Conservation (phyloP, 2,888 invertebrate species). For the Agapetus fuscipes region DNA sequence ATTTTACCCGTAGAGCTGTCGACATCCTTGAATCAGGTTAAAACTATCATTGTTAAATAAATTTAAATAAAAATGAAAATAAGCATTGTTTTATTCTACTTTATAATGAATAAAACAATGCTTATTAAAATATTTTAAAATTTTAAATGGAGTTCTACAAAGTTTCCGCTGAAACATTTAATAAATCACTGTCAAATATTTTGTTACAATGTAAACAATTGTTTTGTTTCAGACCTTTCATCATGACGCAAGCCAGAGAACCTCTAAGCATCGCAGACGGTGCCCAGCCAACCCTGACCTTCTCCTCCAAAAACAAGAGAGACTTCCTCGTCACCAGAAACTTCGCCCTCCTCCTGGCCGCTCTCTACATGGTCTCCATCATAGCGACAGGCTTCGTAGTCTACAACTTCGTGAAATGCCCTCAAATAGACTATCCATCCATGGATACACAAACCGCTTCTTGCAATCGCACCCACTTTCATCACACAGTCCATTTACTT, state of each 20-base stretch:
- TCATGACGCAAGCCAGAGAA: constrained; percentile 41
- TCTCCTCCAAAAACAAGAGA: constrained; percentile 49
- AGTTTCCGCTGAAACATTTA: too few species aligned
- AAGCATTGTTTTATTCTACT: too few species aligned
- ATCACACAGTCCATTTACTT: too few species aligned
- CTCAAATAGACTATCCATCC: constrained; percentile 38
- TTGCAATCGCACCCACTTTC: constrained; percentile 23
- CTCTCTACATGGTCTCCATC: constrained; percentile 54
- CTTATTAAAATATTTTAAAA: too few species aligned
- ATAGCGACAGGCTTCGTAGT: constrained; percentile 65
- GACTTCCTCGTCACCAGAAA: constrained; percentile 57
- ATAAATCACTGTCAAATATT: too few species aligned
- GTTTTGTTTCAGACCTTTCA: constrained; percentile 10
- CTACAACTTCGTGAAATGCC: constrained; percentile 65
- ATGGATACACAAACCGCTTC: constrained; percentile 36
- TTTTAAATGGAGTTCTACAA: too few species aligned
- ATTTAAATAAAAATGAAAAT: too few species aligned
- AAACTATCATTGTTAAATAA: too few species aligned
- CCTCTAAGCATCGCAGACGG: constrained; percentile 51
- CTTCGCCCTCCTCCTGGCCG: constrained; percentile 49
- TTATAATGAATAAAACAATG: too few species aligned
- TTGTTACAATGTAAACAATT: background rate
- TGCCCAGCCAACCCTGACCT: constrained; percentile 49
- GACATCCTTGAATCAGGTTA: too few species aligned
- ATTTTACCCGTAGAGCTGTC: too few species aligned